A percentile compares a stretch with the other conserved stretches of the same genome.
phyloP scores from a whole-genome alignment of 1,140 invertebrate genomes.

The Rhagoletis zephyria region DNA sequence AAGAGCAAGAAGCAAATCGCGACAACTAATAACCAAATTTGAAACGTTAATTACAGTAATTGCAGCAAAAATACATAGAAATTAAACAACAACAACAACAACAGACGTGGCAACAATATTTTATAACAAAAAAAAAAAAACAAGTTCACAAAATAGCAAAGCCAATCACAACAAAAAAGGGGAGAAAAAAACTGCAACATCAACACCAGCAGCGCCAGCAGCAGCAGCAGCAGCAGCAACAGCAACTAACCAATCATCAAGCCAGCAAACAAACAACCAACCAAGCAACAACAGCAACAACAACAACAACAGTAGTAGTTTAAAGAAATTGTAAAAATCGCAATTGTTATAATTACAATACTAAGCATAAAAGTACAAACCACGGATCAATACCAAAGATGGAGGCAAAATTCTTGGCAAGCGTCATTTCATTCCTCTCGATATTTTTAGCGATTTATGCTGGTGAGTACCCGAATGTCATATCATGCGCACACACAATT shows the following conservation, averaged over 20 bases:
- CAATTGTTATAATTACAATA: conserved; percentile 60
- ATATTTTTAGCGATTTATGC: conserved; percentile 73
- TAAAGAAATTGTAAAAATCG: conserved; percentile 58
- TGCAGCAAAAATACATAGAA: conserved; percentile 23
- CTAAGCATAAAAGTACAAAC: conserved; percentile 60
- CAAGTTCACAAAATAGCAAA: conserved; percentile 38
- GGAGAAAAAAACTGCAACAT: conserved; percentile 39
- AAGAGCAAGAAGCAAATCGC: not conserved
- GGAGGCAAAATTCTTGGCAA: conserved; percentile 73
- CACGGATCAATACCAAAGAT: conserved; percentile 74
- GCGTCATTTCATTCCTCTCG: conserved; percentile 73
- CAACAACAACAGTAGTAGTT: conserved; percentile 57
- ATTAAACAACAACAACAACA: conserved; percentile 25
- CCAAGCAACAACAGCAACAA: conserved; percentile 61
- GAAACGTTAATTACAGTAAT: conserved; percentile 20
- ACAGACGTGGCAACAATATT: conserved; percentile 38
- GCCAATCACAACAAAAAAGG: conserved; percentile 22
- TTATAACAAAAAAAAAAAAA: not conserved
- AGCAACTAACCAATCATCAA: conserved; percentile 7
- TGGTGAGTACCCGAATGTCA: conserved; percentile 55
- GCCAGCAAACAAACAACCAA: conserved; percentile 59
- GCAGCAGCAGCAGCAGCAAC: conserved; percentile 48
- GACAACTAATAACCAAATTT: conserved; percentile 17
- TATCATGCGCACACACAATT: not conserved
- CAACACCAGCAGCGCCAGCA: conserved; percentile 58